These are phyloP conservation scores for Tragelaphus strepsiceros DNA, from an alignment of 2,113 vertebrate genomes.

Conservation along the genomic window DNA sequence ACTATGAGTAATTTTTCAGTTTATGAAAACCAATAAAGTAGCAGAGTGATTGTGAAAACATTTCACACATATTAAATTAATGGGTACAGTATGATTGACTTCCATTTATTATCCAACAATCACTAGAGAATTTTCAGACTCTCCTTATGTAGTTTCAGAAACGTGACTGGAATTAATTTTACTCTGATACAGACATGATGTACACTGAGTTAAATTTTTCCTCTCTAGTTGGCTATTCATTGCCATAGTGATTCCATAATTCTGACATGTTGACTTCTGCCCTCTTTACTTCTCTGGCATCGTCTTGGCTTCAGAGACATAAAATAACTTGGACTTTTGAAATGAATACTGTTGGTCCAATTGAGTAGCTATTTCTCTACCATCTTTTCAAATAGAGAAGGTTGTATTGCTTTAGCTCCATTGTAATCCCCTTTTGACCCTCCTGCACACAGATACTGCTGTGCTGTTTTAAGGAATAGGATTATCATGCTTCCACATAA, in stretches of 20 bases:
- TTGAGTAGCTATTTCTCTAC: neutral
- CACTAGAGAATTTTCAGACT: neutral
- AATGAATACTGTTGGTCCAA: neutral
- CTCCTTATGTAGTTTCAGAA: neutral
- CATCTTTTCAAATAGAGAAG: neutral
- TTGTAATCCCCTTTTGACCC: neutral
- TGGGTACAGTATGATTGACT: neutral
- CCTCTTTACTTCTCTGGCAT: neutral
- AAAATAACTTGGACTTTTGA: neutral
- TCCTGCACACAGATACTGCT: too few relatives aligned
- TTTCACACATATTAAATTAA: neutral
- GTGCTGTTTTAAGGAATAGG: neutral
- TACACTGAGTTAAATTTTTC: neutral
- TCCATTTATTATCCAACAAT: neutral
- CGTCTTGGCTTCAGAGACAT: neutral
- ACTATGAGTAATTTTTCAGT: neutral
- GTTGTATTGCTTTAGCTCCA: neutral
- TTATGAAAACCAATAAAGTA: slow-evolving; percentile 29
- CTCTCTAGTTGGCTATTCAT: neutral
- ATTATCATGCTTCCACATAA: neutral
- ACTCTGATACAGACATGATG: neutral
- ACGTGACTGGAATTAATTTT: neutral
- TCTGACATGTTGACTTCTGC: neutral
- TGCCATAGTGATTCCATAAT: neutral
- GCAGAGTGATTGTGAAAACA: neutral